phyloP scores from a whole-genome alignment of 2,888 invertebrate genomes.

The Zhengitettix transpicula region DNA sequence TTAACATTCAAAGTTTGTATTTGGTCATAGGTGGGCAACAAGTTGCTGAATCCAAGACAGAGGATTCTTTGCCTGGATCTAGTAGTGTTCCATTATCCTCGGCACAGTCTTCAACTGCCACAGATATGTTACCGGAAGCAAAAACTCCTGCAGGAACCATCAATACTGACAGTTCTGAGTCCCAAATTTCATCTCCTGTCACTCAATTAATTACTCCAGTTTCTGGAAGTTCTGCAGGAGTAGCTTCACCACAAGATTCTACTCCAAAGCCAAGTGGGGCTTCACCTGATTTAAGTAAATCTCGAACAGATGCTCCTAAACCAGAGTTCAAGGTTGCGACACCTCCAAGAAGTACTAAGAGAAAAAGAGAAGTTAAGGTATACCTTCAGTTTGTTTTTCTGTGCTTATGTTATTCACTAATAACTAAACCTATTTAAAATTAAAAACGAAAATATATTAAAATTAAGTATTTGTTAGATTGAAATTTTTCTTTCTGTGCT shows the following conservation, averaged over 20 bases:
- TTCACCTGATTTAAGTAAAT: constrained; percentile 3
- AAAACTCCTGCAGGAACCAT: constrained; percentile 19
- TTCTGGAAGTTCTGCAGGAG: constrained; percentile 4
- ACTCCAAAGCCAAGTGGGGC: not conserved
- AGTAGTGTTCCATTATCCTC: constrained; percentile 19
- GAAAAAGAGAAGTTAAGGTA: constrained; percentile 31
- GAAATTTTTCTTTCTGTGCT: too few relatives aligned
- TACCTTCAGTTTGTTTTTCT: not conserved
- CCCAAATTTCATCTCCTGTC: constrained; percentile 10
- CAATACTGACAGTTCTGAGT: constrained; percentile 15
- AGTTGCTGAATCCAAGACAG: too few relatives aligned
- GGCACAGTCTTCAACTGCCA: constrained; percentile 28
- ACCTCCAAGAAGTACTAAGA: constrained; percentile 33
- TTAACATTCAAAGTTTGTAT: too few relatives aligned
- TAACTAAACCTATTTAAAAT: not conserved
- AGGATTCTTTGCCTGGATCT: too few relatives aligned
- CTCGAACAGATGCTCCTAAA: constrained; percentile 17
- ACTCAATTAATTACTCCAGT: not conserved
- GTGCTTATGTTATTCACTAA: not conserved
- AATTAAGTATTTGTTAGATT: too few relatives aligned
- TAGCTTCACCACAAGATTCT: not conserved
- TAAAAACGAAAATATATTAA: too few relatives aligned
- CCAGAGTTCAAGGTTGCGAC: constrained; percentile 33
- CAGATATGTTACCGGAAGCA: constrained; percentile 16
- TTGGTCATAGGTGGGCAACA: too few relatives aligned